Base-by-base conservation (phyloP, 1,140 invertebrate species). In the Anastrepha obliqua region DNA sequence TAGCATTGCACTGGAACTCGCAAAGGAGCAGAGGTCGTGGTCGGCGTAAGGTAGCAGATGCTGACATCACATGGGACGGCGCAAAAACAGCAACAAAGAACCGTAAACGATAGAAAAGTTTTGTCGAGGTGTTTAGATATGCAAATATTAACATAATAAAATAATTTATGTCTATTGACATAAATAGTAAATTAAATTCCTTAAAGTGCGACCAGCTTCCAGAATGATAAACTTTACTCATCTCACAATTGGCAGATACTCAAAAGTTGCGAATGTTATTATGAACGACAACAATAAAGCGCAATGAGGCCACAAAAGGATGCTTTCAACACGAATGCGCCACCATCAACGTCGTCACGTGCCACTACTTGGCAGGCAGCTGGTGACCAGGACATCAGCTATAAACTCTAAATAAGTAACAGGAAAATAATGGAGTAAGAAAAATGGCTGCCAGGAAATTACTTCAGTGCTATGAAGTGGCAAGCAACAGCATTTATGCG, bases 381-480 rank as follows among this genome's bases (percentile, higher is more conserved):
- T 55, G 74, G 15, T 81, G 74, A 47, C 74, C 7, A 8, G 51
- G 47, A 51, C 47, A n/a, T 20, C 51, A 29, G 60, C 58, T 29
- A 87, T 62, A 87, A 86, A 88, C 74, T 86, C 55, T 64, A 55
- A 88, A 85, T 87, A 88, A 86, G 74, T 86, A 88, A 88, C 29
- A 67, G 47, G 70, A 65, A 87, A 60, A 88, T 87, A 88, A 88
- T 88, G 86, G 86, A 85, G 86, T 87, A 87, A 87, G 88, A 88
- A 88, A 87, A 74, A 86, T 87, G 88, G 81, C 88, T 87, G 88
- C 86, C 86, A 88, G 88, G 88, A 88, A 88, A 88, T 88, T 88
- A 88, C 88, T 87, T 88, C 85, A 86, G 88, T 86, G 86, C 78
- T 86, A 87, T 86, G 88, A 88, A 86, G 74, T 81, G 74, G 51